A percentile compares a stretch with the other conserved stretches of the same genome.
These are phyloP conservation scores for Tragulus kanchil DNA, from an alignment of 2,113 vertebrate species.

Conservation along the genomic window DNA sequence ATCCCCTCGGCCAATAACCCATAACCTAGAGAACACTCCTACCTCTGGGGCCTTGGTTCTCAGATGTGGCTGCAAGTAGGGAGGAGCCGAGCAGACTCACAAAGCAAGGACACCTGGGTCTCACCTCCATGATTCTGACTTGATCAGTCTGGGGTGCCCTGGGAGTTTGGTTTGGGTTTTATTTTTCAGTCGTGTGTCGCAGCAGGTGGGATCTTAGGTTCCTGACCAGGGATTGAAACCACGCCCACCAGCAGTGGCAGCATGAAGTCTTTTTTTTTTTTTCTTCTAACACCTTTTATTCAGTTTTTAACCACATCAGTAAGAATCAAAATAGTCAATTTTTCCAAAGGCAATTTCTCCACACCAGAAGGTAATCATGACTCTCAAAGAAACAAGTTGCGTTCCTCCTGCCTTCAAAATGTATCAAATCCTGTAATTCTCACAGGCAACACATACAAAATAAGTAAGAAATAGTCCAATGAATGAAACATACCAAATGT, in stretches of 20 bases:
- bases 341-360: too few relatives aligned
- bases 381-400: conserved; percentile 80
- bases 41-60: neutral
- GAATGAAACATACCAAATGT: conserved; percentile 87
- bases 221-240: neutral
- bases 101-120: neutral
- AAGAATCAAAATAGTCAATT: conserved; percentile 7
- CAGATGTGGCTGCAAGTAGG: rapidly evolving
- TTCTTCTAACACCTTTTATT: conserved; percentile 87
- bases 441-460: conserved; percentile 72
- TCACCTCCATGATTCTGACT: neutral
- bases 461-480: conserved; percentile 86
- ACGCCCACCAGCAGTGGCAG: neutral
- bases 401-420: conserved; percentile 86
- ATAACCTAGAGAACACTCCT: neutral
- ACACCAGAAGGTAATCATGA: conserved; percentile 59
- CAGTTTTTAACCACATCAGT: conserved; percentile 84
- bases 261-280: too few relatives aligned
- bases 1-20: neutral
- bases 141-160: neutral
- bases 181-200: neutral
- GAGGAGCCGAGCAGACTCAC: neutral
- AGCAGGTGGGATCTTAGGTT: neutral
- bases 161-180: neutral
- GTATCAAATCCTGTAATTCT: conserved; percentile 83